phyloP scores from a whole-genome alignment of 2,797 vertebrate species.

The Eospalax fontanierii region DNA sequence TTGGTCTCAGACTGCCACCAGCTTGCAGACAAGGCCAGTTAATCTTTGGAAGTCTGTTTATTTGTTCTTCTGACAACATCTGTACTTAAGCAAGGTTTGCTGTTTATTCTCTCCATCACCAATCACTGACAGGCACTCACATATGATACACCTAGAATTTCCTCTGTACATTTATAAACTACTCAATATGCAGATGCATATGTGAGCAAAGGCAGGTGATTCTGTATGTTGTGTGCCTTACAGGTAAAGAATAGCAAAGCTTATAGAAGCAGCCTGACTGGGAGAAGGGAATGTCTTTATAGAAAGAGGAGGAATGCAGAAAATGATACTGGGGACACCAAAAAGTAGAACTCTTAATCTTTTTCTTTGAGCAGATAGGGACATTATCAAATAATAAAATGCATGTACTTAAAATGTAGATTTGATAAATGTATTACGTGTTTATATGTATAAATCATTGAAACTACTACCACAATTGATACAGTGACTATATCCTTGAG shows the following conservation, averaged over 20 bases:
- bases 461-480: background rate
- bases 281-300: accelerated
- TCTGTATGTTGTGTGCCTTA: background rate
- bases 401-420: background rate
- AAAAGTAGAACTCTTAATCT: background rate
- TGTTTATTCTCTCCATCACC: conserved; percentile 26
- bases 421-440: background rate
- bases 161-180: background rate
- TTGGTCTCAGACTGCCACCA: background rate
- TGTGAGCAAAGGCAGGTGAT: background rate
- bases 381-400: background rate
- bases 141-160: background rate
- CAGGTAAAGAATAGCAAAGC: background rate
- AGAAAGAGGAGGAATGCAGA: background rate
- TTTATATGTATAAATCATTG: background rate
- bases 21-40: background rate
- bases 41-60: background rate
- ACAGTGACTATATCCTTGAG: background rate
- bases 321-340: background rate
- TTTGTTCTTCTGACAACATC: conserved; percentile 5
- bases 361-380: background rate
- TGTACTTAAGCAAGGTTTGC: background rate
- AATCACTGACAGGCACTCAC: background rate
- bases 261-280: background rate
- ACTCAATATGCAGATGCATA: background rate